Conservation (phyloP, 37 sponge, comb jelly and placozoan species). For the Beroe ovata region DNA sequence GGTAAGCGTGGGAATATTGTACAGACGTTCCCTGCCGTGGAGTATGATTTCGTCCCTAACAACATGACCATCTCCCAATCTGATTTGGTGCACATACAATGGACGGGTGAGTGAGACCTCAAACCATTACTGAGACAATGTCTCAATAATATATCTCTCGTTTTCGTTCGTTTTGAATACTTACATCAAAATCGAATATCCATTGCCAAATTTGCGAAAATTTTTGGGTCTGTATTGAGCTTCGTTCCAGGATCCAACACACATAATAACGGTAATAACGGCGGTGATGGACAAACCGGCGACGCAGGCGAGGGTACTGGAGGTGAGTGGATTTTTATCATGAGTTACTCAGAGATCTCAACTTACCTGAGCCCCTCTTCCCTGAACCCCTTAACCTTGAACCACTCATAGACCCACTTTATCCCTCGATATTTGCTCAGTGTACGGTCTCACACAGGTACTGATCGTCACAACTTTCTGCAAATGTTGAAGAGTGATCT, state of each 20-base stretch:
- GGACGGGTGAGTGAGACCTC: constrained; percentile 94
- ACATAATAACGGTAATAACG: constrained; percentile 93
- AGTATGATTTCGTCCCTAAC: constrained; percentile 98
- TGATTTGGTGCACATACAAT: constrained; percentile 91
- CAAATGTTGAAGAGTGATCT: constrained; percentile 51
- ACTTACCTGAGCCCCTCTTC: too few relatives aligned
- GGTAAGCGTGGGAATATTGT: constrained; percentile 99
- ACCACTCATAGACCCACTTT: too few relatives aligned
- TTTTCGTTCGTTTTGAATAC: not conserved
- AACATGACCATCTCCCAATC: constrained; percentile 69
- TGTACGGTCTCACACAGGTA: too few relatives aligned
- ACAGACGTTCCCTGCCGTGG: constrained; percentile 92
- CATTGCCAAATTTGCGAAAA: not conserved
- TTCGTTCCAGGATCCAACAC: constrained; percentile 91
- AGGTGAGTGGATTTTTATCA: too few relatives aligned
- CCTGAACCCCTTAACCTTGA: too few relatives aligned
- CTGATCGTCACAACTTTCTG: constrained; percentile 65
- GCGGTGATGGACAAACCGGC: constrained; percentile 98
- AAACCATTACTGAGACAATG: too few relatives aligned
- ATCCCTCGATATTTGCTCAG: too few relatives aligned
- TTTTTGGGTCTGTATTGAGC: not conserved
- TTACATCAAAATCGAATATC: too few relatives aligned
- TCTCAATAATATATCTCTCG: not conserved
- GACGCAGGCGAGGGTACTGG: constrained; percentile 97
- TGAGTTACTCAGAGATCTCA: too few relatives aligned